These are phyloP conservation scores for Zonotrichia leucophrys DNA, from an alignment of 2,113 vertebrate genomes.

Conservation along the genomic window DNA sequence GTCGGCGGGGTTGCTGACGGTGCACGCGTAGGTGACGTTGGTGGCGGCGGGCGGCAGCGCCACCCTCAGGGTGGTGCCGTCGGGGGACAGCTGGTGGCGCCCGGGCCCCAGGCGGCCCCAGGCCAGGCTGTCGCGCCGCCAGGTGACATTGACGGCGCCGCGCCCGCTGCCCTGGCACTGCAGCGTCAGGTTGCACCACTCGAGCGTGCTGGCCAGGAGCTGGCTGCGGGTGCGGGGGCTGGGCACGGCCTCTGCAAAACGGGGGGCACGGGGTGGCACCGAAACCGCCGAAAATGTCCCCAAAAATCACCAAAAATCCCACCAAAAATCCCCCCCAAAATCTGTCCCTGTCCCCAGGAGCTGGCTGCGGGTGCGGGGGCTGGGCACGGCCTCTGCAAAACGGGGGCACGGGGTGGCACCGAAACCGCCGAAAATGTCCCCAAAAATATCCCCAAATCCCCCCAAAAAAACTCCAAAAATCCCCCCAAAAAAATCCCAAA, in stretches of 20 bases:
- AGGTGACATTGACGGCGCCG: conserved; percentile 12
- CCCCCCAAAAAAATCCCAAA: too few species aligned
- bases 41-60: not conserved
- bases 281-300: too few species aligned
- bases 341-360: too few species aligned
- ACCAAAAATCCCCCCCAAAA: too few species aligned
- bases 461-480: too few species aligned
- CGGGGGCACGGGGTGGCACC: too few species aligned
- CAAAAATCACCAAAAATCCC: too few species aligned
- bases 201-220: not conserved
- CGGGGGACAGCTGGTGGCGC: not conserved
- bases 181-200: conserved; percentile 31
- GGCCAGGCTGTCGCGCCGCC: not conserved
- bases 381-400: too few species aligned
- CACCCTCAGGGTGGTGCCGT: conserved; percentile 4
- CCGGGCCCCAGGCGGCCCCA: not conserved
- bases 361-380: too few species aligned
- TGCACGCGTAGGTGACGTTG: conserved; percentile 3
- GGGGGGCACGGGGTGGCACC: too few species aligned
- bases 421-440: too few species aligned
- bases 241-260: not conserved
- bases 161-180: not conserved
- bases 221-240: conserved; percentile 1
- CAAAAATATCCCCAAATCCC: too few species aligned
- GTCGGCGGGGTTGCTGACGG: conserved; percentile 24